These are phyloP conservation scores for Parnassius glacialis DNA, from an alignment of 2,888 invertebrate genomes.

Conservation along the genomic window DNA sequence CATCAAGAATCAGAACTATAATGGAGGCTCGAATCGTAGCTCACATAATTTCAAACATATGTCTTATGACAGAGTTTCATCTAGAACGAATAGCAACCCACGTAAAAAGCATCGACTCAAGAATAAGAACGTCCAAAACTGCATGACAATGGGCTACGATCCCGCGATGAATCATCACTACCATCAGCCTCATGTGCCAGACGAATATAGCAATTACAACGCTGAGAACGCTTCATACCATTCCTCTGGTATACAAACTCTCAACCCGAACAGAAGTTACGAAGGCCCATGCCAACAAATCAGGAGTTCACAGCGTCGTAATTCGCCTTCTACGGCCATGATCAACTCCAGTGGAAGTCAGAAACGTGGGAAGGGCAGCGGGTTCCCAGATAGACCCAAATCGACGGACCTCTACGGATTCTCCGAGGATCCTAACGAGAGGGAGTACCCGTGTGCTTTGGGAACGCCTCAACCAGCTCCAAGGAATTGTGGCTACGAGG, in stretches of 20 bases:
- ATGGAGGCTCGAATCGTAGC: constrained; percentile 71
- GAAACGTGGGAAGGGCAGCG: constrained; percentile 72
- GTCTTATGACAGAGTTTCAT: constrained; percentile 74
- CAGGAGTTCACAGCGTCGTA: constrained; percentile 67
- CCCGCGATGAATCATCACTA: constrained; percentile 72
- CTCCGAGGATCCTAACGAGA: constrained; percentile 69
- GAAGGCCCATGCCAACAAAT: constrained; percentile 61
- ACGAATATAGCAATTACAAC: constrained; percentile 72
- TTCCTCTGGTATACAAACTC: constrained; percentile 73
- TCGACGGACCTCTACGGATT: constrained; percentile 82
- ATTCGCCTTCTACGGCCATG: constrained; percentile 70
- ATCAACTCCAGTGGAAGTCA: constrained; percentile 75
- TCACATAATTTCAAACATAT: constrained; percentile 78
- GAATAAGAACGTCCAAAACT: constrained; percentile 78
- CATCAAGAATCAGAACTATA: constrained; percentile 80
- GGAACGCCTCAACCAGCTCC: constrained; percentile 77
- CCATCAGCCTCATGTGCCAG: constrained; percentile 77
- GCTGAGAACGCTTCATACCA: constrained; percentile 76
- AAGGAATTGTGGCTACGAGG: constrained; percentile 70
- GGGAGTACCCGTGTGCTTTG: constrained; percentile 66
- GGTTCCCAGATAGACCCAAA: constrained; percentile 83
- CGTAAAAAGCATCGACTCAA: constrained; percentile 74
- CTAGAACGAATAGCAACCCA: constrained; percentile 77
- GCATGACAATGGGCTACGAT: constrained; percentile 82
- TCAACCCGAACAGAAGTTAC: constrained; percentile 78